A percentile compares a stretch with the other conserved stretches of the same genome.
phyloP scores from a whole-genome alignment of 2,113 vertebrate species.

The Poeciliopsis turrubarensis region DNA sequence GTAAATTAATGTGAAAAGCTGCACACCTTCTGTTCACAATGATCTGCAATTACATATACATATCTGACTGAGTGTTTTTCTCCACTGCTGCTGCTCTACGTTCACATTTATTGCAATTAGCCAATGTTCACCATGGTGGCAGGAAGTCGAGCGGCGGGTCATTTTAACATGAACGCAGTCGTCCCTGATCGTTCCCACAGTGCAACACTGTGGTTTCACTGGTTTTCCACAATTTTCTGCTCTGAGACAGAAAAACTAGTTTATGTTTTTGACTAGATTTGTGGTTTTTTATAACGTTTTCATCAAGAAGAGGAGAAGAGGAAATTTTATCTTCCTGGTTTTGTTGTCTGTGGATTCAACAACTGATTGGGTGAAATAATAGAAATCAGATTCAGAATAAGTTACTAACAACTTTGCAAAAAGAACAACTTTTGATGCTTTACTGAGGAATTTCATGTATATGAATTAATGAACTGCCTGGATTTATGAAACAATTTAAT shows the following conservation, averaged over 20 bases:
- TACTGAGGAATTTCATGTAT: no score
- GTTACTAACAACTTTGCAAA: no score
- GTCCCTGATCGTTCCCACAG: background rate
- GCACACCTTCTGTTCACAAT: background rate
- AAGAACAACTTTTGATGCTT: no score
- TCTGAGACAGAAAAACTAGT: background rate
- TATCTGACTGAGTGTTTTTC: background rate
- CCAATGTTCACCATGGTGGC: background rate
- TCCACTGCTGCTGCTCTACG: background rate
- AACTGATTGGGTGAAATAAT: no score
- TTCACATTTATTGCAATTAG: background rate
- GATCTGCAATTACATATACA: background rate
- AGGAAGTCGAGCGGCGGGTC: no score
- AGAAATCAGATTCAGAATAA: no score
- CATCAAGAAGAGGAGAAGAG: background rate
- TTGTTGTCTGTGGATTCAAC: no score
- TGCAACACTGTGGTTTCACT: background rate
- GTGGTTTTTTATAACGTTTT: background rate
- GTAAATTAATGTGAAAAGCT: background rate
- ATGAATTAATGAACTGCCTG: no score
- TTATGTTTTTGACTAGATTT: background rate
- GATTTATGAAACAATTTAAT: no score
- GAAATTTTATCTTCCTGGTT: background rate
- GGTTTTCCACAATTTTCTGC: background rate
- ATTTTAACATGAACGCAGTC: background rate